Base-by-base conservation (phyloP, 2,888 invertebrate species). In the Caenorhabditis sp. region DNA sequence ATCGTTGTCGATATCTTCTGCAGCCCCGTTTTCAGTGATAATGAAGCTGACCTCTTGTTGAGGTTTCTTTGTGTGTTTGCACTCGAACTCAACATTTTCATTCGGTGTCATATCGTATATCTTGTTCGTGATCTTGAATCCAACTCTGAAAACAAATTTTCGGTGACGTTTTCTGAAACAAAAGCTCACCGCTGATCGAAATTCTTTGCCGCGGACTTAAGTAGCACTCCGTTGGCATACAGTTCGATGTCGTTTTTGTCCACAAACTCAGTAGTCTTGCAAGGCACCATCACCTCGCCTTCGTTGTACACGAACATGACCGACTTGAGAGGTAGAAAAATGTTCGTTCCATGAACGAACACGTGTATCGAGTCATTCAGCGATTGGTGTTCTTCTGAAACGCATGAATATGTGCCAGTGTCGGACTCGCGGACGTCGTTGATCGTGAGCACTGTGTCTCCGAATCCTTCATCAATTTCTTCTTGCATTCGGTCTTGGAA, bases 381-480 rank as follows among this genome's bases (percentile, higher is more conserved):
- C 12, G 85, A 85, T 0, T 56, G 16, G 26, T 87, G 79, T 16
- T 77, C 69, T 38, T 59, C 24, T 0, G 81, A 66, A 8, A 22
- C n/a, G 66, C 87, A 87, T 4, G 61, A 58, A 44, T 87, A 87
- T 4, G 76, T 54, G 19, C 87, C 87, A 16, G 85, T 84, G 51
- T 87, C 87, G 3, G 85, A 83, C 51, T 72, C 66, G 26, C 61
- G 51, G 26, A 84, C 47, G 31, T 84, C 56, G 10, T 19, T 76
- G 35, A 84, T 59, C 7, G 58, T 70, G 16, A 80, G 63, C 22
- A 84, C 28, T 14, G 35, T 54, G 6, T 80, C 75, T 26, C 58
- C 68, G 28, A 49, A 56, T n/a, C 14, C 26, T 0, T 84, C 73
- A 7, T 76, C 76, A 8, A 41, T 22, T 5, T 16, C 16, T 58